Conservation (phyloP, 2,888 invertebrate species). For the Cremastinae sp. region DNA sequence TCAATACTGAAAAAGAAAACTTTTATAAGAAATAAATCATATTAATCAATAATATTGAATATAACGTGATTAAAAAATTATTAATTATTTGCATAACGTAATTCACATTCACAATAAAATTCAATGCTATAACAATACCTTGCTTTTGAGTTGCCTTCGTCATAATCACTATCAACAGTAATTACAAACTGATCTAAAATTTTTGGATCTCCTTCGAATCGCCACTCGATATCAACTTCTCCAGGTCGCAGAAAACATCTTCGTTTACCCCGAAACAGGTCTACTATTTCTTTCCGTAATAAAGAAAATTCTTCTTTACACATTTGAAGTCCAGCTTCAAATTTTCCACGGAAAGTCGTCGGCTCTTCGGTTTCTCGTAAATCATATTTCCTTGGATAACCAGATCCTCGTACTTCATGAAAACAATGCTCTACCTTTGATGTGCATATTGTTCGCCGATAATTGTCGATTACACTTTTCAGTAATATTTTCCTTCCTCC, state of each 20-base stretch:
- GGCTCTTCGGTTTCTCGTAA: too few relatives aligned
- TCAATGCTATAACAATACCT: constrained; percentile 60
- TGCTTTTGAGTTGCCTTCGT: constrained; percentile 84
- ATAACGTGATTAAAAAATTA: too few relatives aligned
- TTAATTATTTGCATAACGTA: not conserved
- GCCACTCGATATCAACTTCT: constrained; percentile 88
- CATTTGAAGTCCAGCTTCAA: not conserved
- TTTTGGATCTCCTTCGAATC: constrained; percentile 84
- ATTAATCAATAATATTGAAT: too few relatives aligned
- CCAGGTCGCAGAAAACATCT: constrained; percentile 81
- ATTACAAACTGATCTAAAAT: constrained; percentile 87
- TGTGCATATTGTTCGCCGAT: too few relatives aligned
- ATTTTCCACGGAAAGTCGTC: not conserved
- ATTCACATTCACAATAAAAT: not conserved
- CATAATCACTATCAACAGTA: constrained; percentile 90
- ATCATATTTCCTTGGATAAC: too few relatives aligned
- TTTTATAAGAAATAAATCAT: too few relatives aligned
- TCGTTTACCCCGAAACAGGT: too few relatives aligned
- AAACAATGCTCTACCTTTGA: too few relatives aligned
- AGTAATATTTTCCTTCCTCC: too few relatives aligned
- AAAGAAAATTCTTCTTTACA: too few relatives aligned
- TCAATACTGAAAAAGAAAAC: constrained; percentile 87
- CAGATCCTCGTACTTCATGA: too few relatives aligned
- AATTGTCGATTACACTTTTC: too few relatives aligned
- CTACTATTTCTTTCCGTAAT: not conserved